A percentile compares a stretch with the other conserved stretches of the same genome.
phyloP scores from a whole-genome alignment of 2,797 vertebrate genomes.

The Moxostoma hubbsi region DNA sequence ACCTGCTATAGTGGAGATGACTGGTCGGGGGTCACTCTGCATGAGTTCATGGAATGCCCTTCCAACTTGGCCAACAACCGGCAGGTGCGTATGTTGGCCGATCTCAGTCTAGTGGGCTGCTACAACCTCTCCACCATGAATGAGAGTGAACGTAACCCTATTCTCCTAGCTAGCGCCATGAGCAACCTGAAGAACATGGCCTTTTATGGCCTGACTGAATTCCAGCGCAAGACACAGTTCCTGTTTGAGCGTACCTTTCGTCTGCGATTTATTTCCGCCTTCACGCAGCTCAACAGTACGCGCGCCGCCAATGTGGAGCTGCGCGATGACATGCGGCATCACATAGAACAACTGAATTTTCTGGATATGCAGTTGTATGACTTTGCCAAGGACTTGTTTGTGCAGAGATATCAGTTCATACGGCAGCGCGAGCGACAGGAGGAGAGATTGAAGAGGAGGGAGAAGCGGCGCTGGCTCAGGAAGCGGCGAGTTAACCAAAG shows the following conservation, averaged over 20 bases:
- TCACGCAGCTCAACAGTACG: constrained; percentile 96
- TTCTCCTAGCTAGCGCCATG: constrained; percentile 94
- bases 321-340: constrained; percentile 81
- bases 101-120: constrained; percentile 96
- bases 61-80: constrained; percentile 98
- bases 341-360: constrained; percentile 93
- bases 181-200: constrained; percentile 98
- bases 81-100: constrained; percentile 94
- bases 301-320: constrained; percentile 95
- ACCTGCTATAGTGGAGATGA: constrained; percentile 85
- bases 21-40: constrained; percentile 85
- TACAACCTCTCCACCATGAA: constrained; percentile 92
- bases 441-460: constrained; percentile 87
- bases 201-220: constrained; percentile 96
- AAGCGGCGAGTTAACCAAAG: constrained; percentile 81
- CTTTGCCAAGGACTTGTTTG: constrained; percentile 93
- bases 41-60: constrained; percentile 95
- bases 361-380: constrained; percentile 95
- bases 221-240: constrained; percentile 98
- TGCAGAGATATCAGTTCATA: constrained; percentile 94
- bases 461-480: constrained; percentile 85
- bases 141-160: constrained; percentile 88
- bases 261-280: constrained; percentile 94
- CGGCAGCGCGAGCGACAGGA: constrained; percentile 89
- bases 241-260: constrained; percentile 98